A percentile compares a stretch with the other conserved stretches of the same genome.
Evolutionary conservation across 2,797 vertebrate species (phyloP).

Genomic region (Malacoraja senta): DNA sequence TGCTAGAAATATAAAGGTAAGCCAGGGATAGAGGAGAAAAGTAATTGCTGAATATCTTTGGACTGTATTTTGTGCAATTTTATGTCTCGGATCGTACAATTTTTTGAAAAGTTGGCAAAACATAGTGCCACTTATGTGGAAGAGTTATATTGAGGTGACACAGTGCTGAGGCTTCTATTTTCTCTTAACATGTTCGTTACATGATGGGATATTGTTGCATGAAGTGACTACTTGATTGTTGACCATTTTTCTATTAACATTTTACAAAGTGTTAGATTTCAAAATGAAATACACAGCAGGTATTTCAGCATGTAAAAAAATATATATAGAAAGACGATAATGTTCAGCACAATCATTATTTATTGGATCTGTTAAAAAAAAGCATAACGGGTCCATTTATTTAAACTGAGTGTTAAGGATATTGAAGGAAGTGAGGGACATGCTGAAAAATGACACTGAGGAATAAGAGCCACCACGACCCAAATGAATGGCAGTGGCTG

Average conservation of each 20-base stretch:
- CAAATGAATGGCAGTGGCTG: too few species aligned
- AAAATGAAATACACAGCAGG: background rate
- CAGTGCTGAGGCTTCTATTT: background rate
- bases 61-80: background rate
- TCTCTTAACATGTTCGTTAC: background rate
- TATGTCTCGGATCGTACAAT: background rate
- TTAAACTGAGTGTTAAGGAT: too few species aligned
- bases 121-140: background rate
- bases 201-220: background rate
- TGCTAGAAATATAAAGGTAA: background rate
- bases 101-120: background rate
- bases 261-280: background rate
- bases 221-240: background rate
- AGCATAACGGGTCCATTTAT: background rate
- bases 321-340: background rate
- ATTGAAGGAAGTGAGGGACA: too few species aligned
- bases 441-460: too few species aligned
- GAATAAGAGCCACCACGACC: too few species aligned
- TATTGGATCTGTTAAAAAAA: background rate
- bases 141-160: background rate
- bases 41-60: background rate
- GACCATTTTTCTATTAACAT: too few species aligned
- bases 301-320: background rate
- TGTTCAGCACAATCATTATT: background rate
- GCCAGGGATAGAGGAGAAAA: background rate